These are phyloP conservation scores for Okamejei kenojei DNA, from an alignment of 2,797 vertebrate genomes.

Conservation along the genomic window DNA sequence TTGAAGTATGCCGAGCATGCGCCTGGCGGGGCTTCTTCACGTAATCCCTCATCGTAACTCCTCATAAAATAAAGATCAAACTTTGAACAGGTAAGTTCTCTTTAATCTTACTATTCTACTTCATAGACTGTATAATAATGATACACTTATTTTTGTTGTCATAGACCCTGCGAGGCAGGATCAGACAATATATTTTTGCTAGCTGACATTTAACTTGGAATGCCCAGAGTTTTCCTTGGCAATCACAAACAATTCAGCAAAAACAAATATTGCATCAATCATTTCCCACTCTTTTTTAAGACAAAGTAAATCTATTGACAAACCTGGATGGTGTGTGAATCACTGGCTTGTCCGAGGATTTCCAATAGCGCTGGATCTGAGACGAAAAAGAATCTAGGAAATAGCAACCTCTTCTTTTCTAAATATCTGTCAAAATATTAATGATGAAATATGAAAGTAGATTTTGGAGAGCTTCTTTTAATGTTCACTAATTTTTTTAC, in stretches of 20 bases:
- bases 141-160: no score
- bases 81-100: no score
- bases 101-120: no score
- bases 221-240: neutral
- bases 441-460: constrained; percentile 39
- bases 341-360: constrained; percentile 68
- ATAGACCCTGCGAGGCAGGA: no score
- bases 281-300: neutral
- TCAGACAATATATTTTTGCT: neutral
- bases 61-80: no score
- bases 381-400: constrained; percentile 67
- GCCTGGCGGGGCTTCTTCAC: no score
- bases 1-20: no score
- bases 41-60: no score
- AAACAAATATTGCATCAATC: neutral
- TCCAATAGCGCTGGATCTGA: constrained; percentile 65
- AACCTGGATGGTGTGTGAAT: constrained; percentile 67
- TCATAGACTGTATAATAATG: no score
- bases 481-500: neutral
- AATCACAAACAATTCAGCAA: neutral
- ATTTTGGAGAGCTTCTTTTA: constrained; percentile 37
- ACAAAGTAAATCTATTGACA: neutral
- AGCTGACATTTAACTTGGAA: neutral
- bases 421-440: constrained; percentile 55
- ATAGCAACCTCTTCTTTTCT: constrained; percentile 63